Base-by-base conservation (phyloP, 2,888 invertebrate genomes). In the Limulus polyphemus region DNA sequence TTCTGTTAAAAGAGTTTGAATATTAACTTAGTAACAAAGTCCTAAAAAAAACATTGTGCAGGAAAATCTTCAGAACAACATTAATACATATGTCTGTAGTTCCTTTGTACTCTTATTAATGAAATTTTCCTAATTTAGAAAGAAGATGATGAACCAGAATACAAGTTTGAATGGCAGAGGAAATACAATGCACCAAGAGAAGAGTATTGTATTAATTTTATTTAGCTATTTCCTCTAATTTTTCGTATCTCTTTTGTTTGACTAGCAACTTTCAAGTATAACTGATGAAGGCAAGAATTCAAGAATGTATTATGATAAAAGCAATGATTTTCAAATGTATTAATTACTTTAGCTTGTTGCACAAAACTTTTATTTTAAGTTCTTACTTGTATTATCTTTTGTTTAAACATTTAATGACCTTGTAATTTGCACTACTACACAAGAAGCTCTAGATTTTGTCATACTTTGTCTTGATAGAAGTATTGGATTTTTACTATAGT, bases 131-230 rank as follows among this genome's bases (percentile, higher is more conserved):
- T 10, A 7, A 52, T 59, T 46, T 55, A 92, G 76, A 85, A 88
- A 67, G 91, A 92, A 75, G 90, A 91, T 71, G 89, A 91, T 74
- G 95, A 95, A 74, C 91, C 91, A 1, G 97, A 98, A 72, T 97
- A 90, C 73, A 99, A 98, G 78, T 99, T 99, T 79, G 99, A 99
- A 75, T 99, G 99, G 99, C 99, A 99, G 77, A 82, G 99, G 56
- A 98, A 98, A 76, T 99, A 93, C 73, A 98, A 98, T 80, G 99
- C 99, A 9, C 99, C 99, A 0, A 82, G 99, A 76, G 99, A 99
- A 79, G 93, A 81, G 80, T 82, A 76, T 76, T 32, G 32, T 32
- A 32, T 32, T 32, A 32, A 32, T 32, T 32, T 32, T 1, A 7
- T n/a, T n/a, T 32, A 32, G 7, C 32, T 32, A 32, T 3, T 32